Evolutionary conservation across 1,140 invertebrate genomes (phyloP).

Genomic region (Euwallacea similis): DNA sequence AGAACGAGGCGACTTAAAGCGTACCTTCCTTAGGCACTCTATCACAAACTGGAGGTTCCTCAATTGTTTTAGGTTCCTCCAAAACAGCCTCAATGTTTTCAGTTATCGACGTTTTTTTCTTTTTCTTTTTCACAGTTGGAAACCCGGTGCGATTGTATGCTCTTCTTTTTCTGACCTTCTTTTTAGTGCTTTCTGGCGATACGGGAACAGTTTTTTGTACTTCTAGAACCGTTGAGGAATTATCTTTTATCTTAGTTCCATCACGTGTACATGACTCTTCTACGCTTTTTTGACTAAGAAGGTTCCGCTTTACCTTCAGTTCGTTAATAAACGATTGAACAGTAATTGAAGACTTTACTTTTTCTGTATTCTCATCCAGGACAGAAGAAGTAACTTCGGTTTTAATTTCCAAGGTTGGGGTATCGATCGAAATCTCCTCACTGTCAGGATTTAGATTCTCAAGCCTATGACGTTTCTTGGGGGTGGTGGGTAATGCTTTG

Average conservation of each 20-base stretch:
- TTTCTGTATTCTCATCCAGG: constrained; percentile 41
- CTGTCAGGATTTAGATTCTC: constrained; percentile 50
- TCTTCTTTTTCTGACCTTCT: constrained; percentile 73
- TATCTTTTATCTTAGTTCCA: constrained; percentile 21
- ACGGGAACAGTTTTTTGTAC: constrained; percentile 53
- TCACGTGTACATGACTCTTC: too few relatives aligned
- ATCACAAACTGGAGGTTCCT: constrained; percentile 55
- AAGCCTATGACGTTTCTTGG: constrained; percentile 64
- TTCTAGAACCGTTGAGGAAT: constrained; percentile 3
- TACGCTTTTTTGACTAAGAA: constrained; percentile 5
- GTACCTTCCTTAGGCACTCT: constrained; percentile 64
- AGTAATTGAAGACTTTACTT: constrained; percentile 41
- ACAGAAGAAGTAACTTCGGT: constrained; percentile 12
- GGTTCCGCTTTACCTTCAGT: constrained; percentile 48
- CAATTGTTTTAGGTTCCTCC: constrained; percentile 12
- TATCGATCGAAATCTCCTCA: constrained; percentile 17
- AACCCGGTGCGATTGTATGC: constrained; percentile 84
- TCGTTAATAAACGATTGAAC: constrained; percentile 49
- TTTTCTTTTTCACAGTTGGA: constrained; percentile 81
- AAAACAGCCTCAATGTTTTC: constrained; percentile 3
- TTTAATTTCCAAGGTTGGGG: constrained; percentile 21
- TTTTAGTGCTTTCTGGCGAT: constrained; percentile 56
- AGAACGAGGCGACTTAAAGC: background rate
- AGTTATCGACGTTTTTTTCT: constrained; percentile 61
- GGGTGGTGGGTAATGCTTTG: constrained; percentile 55